Conservation (phyloP, 2,888 invertebrate genomes). For the Lasioglossum malachurum region DNA sequence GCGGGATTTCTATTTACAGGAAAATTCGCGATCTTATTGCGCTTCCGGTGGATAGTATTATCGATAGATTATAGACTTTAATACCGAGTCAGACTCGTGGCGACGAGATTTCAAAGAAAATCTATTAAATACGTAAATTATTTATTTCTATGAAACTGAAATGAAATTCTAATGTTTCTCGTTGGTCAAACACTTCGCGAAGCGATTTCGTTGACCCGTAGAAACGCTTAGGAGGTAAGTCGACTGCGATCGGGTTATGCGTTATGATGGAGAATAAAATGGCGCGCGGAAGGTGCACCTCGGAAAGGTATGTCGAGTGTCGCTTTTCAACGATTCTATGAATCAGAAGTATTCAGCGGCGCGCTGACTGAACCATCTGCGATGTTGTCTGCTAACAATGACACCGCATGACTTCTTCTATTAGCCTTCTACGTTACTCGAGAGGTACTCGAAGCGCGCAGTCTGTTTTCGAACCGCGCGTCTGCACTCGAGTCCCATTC, state of each 20-base stretch:
- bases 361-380: slow-evolving; percentile 66
- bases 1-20: neutral
- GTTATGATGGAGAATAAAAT: neutral
- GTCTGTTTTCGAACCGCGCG: slow-evolving; percentile 43
- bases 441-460: slow-evolving; percentile 65
- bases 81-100: too few species aligned
- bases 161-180: neutral
- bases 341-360: slow-evolving; percentile 39
- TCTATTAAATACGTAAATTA: neutral
- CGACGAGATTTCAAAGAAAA: neutral
- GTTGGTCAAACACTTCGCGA: neutral
- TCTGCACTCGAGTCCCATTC: slow-evolving; percentile 11
- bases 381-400: slow-evolving; percentile 68
- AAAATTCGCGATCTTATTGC: neutral
- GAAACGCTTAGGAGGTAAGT: neutral
- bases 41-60: too few species aligned
- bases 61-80: too few species aligned
- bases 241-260: slow-evolving; percentile 1
- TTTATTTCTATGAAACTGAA: too few species aligned
- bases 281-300: neutral
- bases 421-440: slow-evolving; percentile 79
- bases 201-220: neutral
- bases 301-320: slow-evolving; percentile 11
- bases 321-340: slow-evolving; percentile 38
- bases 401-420: slow-evolving; percentile 78